phyloP scores from a whole-genome alignment of 2,113 vertebrate species.

The Pristiophorus japonicus region DNA sequence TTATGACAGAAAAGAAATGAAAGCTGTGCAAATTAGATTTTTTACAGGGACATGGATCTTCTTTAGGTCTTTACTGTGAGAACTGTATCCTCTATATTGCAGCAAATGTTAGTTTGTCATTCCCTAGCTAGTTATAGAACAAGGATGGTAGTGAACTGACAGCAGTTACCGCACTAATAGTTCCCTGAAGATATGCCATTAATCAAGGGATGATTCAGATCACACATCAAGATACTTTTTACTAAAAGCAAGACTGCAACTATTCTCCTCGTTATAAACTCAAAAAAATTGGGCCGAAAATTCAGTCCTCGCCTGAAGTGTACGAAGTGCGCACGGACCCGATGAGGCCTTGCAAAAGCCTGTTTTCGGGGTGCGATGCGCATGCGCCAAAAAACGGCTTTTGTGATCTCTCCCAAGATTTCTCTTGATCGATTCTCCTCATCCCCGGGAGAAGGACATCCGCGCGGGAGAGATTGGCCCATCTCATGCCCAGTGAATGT shows the following conservation, averaged over 20 bases:
- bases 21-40: slow-evolving; percentile 18
- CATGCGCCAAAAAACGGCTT: too few species aligned
- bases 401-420: too few species aligned
- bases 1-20: not conserved
- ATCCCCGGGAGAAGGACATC: too few species aligned
- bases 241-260: slow-evolving; percentile 14
- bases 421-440: too few species aligned
- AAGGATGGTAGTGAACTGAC: slow-evolving; percentile 4
- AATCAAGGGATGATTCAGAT: slow-evolving; percentile 23
- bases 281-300: too few species aligned
- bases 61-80: not conserved
- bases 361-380: too few species aligned
- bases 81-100: not conserved
- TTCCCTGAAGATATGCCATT: slow-evolving; percentile 28
- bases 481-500: too few species aligned
- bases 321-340: too few species aligned
- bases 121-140: not conserved
- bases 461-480: too few species aligned
- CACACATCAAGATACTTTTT: not conserved
- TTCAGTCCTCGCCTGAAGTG: too few species aligned
- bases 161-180: slow-evolving; percentile 18
- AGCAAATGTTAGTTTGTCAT: slow-evolving; percentile 23
- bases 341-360: too few species aligned
- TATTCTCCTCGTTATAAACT: too few species aligned
- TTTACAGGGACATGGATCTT: slow-evolving; percentile 13